Conservation (phyloP, 2,888 invertebrate species). For the Plagodis dolabraria region DNA sequence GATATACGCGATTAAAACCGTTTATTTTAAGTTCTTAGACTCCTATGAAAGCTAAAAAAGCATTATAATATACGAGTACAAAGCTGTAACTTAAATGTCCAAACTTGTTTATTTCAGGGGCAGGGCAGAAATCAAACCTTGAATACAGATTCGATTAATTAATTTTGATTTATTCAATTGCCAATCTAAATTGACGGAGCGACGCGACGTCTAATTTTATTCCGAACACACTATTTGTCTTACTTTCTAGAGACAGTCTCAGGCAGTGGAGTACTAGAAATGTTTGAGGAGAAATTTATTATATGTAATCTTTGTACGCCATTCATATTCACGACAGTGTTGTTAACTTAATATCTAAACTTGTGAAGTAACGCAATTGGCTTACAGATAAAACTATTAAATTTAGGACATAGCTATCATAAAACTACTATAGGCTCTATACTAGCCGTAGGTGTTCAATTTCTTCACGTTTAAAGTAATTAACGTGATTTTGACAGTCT, state of each 20-base stretch:
- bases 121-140: conserved; percentile 31
- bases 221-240: conserved; percentile 34
- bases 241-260: conserved; percentile 29
- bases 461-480: no score
- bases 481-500: no score
- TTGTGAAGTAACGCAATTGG: conserved; percentile 7
- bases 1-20: no score
- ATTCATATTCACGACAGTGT: conserved; percentile 15
- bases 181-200: conserved; percentile 47
- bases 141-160: conserved; percentile 49
- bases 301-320: conserved; percentile 7
- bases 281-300: conserved; percentile 25
- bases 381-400: conserved; percentile 3
- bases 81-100: no score
- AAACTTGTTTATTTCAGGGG: no score
- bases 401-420: conserved; percentile 7
- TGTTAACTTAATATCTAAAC: conserved; percentile 15
- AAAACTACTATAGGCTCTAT: no score
- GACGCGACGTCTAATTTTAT: conserved; percentile 42
- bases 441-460: no score
- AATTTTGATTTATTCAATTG: conserved; percentile 50
- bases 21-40: no score
- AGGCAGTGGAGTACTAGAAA: conserved; percentile 26
- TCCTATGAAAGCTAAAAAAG: no score
- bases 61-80: no score